phyloP scores from a whole-genome alignment of 1,140 invertebrate genomes.

The Drosophila tsacasi region DNA sequence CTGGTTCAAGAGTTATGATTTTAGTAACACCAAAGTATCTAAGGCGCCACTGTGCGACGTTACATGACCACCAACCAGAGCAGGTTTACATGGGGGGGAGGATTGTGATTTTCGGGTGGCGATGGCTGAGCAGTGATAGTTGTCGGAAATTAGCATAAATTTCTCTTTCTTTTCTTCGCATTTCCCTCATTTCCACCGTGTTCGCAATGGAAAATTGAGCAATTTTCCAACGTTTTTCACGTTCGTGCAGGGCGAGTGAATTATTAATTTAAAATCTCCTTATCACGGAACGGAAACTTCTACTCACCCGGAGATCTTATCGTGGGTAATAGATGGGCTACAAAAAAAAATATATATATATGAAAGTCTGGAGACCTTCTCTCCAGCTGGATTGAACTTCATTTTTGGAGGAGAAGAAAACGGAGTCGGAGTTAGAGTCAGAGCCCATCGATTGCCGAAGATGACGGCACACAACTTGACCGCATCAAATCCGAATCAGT shows the following conservation, averaged over 20 bases:
- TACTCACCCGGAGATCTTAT: constrained; percentile 56
- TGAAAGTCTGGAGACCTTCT: too few relatives aligned
- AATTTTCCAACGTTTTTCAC: constrained; percentile 75
- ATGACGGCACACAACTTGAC: constrained; percentile 44
- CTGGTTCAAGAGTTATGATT: too few relatives aligned
- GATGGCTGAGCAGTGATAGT: constrained; percentile 76
- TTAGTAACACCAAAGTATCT: too few relatives aligned
- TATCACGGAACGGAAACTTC: constrained; percentile 65
- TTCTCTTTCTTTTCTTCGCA: constrained; percentile 59
- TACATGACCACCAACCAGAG: constrained; percentile 39
- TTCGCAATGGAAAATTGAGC: constrained; percentile 79
- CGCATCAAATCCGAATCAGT: constrained; percentile 39
- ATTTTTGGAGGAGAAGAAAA: not conserved
- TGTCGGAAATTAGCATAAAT: constrained; percentile 78
- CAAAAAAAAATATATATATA: constrained; percentile 12
- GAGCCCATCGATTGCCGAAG: constrained; percentile 30
- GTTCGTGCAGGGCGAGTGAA: constrained; percentile 39
- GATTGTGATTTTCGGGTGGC: constrained; percentile 32
- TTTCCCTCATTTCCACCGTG: constrained; percentile 31
- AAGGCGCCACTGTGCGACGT: too few relatives aligned
- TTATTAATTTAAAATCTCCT: constrained; percentile 71
- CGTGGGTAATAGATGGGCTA: constrained; percentile 53
- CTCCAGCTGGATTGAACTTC: not conserved
- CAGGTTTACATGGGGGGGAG: constrained; percentile 5
- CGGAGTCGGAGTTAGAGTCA: not conserved